Conservation (phyloP, 2,113 vertebrate genomes). For the Carollia perspicillata region DNA sequence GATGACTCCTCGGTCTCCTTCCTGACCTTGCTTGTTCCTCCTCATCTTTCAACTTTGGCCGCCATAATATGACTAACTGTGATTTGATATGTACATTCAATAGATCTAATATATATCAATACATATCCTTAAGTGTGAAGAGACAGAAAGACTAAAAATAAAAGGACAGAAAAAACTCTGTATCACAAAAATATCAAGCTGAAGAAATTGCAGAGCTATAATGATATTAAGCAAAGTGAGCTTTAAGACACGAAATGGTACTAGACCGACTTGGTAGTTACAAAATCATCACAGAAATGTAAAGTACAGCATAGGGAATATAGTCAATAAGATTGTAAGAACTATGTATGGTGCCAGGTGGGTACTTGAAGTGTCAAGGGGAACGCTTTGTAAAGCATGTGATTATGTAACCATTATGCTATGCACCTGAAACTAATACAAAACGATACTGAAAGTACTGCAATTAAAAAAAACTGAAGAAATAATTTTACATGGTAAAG, state of each 20-base stretch:
- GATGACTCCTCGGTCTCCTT: neutral
- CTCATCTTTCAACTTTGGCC: neutral
- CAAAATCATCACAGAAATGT: neutral
- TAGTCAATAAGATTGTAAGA: neutral
- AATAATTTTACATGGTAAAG: neutral
- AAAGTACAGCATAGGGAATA: neutral
- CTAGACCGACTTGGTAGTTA: neutral
- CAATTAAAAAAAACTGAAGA: neutral
- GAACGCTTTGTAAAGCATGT: neutral
- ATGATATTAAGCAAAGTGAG: neutral
- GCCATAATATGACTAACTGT: neutral
- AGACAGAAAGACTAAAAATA: neutral
- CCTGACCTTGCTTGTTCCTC: neutral
- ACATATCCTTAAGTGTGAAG: neutral
- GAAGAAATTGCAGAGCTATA: neutral
- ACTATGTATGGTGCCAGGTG: neutral
- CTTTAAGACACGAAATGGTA: neutral
- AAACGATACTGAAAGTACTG: neutral
- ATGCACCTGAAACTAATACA: neutral
- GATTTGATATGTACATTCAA: neutral
- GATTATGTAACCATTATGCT: neutral
- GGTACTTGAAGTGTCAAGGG: neutral
- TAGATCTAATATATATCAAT: neutral
- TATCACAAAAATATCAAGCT: neutral
- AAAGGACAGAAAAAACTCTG: neutral